Evolutionary conservation across 2,113 vertebrate species (phyloP).

Genomic region (Sylvilagus bachmani): DNA sequence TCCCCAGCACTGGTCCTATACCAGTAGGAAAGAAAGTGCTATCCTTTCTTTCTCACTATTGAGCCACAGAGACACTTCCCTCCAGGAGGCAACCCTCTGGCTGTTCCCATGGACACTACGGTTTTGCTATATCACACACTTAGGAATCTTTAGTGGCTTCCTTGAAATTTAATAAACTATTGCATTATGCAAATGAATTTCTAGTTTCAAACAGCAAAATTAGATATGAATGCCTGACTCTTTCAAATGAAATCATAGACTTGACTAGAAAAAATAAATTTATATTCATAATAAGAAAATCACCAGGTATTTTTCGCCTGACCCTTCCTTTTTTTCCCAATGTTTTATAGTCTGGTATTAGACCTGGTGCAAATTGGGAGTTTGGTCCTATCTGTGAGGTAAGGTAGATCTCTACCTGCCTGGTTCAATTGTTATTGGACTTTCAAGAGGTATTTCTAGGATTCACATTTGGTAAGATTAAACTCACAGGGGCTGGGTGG

Average conservation of each 20-base stretch:
- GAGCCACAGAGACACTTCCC: neutral
- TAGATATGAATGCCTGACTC: neutral
- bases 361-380: neutral
- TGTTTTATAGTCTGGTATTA: neutral
- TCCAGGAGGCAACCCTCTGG: neutral
- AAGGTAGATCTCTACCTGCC: neutral
- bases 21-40: neutral
- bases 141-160: neutral
- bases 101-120: neutral
- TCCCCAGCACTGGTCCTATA: neutral
- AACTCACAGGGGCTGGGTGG: neutral
- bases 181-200: conserved; percentile 6
- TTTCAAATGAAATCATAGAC: neutral
- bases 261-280: neutral
- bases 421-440: neutral
- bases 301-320: neutral
- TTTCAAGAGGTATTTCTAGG: neutral
- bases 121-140: neutral
- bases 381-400: neutral
- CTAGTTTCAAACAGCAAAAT: neutral
- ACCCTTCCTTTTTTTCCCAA: neutral
- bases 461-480: neutral
- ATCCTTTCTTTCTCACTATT: rapidly evolving
- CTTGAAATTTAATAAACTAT: neutral
- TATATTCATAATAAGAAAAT: neutral